These are phyloP conservation scores for Rhinoraja longicauda DNA, from an alignment of 2,797 vertebrate genomes.

Conservation along the genomic window DNA sequence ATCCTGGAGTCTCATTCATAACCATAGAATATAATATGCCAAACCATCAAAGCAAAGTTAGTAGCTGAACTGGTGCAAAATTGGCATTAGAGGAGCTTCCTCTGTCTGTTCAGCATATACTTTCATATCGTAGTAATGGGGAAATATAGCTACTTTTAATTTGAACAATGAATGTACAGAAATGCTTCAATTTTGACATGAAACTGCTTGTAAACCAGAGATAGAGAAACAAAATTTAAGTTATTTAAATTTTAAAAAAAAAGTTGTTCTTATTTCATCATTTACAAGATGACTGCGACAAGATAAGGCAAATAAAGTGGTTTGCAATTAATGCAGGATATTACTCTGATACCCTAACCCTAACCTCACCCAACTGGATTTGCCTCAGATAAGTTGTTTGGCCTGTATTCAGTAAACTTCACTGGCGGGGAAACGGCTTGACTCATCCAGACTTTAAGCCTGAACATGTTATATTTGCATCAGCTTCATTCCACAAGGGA, in stretches of 20 bases:
- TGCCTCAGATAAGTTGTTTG: neutral
- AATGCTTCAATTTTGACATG: neutral
- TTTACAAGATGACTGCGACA: neutral
- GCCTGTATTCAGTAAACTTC: neutral
- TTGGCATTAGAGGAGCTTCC: neutral
- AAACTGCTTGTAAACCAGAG: neutral
- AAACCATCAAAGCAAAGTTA: neutral
- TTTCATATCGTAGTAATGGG: neutral
- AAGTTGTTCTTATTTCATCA: no score
- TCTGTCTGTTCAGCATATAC: neutral
- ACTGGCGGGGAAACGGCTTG: neutral
- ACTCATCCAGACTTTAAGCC: neutral
- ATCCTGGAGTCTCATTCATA: neutral
- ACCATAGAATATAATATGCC: neutral
- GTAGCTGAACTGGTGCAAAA: neutral
- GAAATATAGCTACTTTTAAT: neutral
- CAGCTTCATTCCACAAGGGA: neutral
- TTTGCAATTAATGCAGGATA: neutral
- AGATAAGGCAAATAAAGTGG: neutral
- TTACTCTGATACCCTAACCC: no score
- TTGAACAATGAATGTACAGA: neutral
- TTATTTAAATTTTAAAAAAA: no score
- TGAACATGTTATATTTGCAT: neutral
- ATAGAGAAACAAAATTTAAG: neutral
- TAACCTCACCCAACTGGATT: neutral